A percentile compares a stretch with the other conserved stretches of the same genome.
Evolutionary conservation across 23 tunicate genomes (phyloP).

Genomic region (Styela plicata): DNA sequence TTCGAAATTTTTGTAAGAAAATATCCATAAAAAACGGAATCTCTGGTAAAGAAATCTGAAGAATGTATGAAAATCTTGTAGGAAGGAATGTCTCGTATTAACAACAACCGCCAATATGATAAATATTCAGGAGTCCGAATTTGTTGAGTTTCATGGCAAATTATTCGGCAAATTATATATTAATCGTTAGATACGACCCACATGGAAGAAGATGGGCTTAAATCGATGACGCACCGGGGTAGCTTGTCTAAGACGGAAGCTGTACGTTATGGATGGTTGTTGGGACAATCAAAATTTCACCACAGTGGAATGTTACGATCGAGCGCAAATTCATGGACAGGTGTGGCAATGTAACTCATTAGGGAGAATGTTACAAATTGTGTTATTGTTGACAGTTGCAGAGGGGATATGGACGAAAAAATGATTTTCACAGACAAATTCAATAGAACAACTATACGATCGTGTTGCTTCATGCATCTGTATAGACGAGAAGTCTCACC

Average conservation of each 20-base stretch:
- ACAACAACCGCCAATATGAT: too few relatives aligned
- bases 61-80: neutral
- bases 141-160: neutral
- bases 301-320: neutral
- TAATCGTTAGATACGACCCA: neutral
- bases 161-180: too few relatives aligned
- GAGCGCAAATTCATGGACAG: neutral
- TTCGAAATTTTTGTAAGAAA: neutral
- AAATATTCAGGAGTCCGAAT: neutral
- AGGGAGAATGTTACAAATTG: neutral
- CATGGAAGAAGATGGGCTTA: neutral
- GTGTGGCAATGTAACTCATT: neutral
- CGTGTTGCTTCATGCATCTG: too few relatives aligned
- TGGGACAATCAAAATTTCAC: neutral
- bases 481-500: too few relatives aligned
- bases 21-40: neutral
- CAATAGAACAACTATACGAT: too few relatives aligned
- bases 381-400: neutral
- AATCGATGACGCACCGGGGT: neutral
- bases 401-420: too few relatives aligned
- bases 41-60: neutral
- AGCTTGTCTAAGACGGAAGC: neutral
- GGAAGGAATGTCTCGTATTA: too few relatives aligned
- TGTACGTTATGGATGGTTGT: neutral
- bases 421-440: too few relatives aligned